A percentile compares a stretch with the other conserved stretches of the same genome.
Conservation (phyloP, 1,140 invertebrate species). For the Octopus sinensis region DNA sequence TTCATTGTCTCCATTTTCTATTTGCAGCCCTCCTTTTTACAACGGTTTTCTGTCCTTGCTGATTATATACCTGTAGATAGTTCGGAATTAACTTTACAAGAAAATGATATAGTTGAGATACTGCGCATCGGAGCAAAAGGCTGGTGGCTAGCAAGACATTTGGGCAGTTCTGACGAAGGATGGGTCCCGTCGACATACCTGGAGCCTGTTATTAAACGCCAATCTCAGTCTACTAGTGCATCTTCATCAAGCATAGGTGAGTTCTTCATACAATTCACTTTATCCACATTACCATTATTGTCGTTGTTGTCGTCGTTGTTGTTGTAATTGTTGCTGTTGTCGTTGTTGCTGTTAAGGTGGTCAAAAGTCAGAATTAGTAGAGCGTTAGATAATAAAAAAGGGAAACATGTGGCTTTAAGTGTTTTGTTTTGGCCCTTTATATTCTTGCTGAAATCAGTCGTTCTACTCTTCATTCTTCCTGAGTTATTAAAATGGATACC, state of each 20-base stretch:
- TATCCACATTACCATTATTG: too few relatives aligned
- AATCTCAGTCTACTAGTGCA: constrained; percentile 48
- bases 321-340: too few relatives aligned
- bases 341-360: too few relatives aligned
- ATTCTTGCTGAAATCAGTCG: too few relatives aligned
- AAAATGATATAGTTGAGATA: constrained; percentile 78
- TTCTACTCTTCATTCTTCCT: too few relatives aligned
- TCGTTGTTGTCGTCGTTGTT: too few relatives aligned
- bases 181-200: constrained; percentile 93
- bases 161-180: constrained; percentile 73
- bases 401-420: too few relatives aligned
- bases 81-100: constrained; percentile 77
- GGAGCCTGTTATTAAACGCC: constrained; percentile 63
- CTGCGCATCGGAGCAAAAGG: constrained; percentile 88
- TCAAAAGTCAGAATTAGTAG: too few relatives aligned
- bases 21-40: constrained; percentile 41
- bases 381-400: too few relatives aligned
- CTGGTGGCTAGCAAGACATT: constrained; percentile 89
- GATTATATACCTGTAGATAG: constrained; percentile 86
- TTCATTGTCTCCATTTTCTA: neutral
- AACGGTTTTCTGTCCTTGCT: constrained; percentile 68
- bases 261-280: neutral
- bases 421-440: too few relatives aligned
- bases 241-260: constrained; percentile 59
- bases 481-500: too few relatives aligned